Conservation (phyloP, 2,113 vertebrate genomes). For the Brienomyrus brachyistius region DNA sequence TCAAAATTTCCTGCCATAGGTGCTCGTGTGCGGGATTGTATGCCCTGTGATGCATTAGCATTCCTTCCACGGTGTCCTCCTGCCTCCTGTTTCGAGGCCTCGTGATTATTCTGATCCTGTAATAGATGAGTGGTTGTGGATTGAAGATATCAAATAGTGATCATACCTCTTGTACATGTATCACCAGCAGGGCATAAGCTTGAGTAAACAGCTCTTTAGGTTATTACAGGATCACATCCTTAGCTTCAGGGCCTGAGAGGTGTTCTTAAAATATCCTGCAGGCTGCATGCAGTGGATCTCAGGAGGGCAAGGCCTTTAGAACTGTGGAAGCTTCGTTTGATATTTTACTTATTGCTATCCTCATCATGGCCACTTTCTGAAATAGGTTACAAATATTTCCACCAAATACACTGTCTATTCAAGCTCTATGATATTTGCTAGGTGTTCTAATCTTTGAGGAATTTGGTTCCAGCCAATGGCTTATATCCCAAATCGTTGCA, state of each 20-base stretch:
- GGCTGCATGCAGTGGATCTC: neutral
- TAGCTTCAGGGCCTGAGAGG: neutral
- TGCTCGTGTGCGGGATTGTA: neutral
- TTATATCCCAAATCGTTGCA: neutral
- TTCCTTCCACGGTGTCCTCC: neutral
- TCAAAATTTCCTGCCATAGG: neutral
- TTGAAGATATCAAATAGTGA: neutral
- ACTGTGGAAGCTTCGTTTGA: neutral
- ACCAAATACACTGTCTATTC: neutral
- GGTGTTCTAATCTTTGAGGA: neutral
- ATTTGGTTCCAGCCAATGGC: neutral
- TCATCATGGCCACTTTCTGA: neutral
- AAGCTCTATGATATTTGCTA: neutral
- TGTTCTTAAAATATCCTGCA: neutral
- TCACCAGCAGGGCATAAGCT: neutral
- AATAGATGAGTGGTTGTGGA: neutral
- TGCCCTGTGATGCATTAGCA: neutral
- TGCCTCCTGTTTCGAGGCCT: neutral
- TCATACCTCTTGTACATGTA: neutral
- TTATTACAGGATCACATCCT: neutral
- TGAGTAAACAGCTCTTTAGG: neutral
- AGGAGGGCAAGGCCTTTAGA: neutral
- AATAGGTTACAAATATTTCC: neutral
- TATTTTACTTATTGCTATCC: neutral
- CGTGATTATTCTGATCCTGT: neutral